These are phyloP conservation scores for Hydrozoanthus tunicans DNA, from an alignment of 64 coral and sea anemone species.

Conservation along the genomic window DNA sequence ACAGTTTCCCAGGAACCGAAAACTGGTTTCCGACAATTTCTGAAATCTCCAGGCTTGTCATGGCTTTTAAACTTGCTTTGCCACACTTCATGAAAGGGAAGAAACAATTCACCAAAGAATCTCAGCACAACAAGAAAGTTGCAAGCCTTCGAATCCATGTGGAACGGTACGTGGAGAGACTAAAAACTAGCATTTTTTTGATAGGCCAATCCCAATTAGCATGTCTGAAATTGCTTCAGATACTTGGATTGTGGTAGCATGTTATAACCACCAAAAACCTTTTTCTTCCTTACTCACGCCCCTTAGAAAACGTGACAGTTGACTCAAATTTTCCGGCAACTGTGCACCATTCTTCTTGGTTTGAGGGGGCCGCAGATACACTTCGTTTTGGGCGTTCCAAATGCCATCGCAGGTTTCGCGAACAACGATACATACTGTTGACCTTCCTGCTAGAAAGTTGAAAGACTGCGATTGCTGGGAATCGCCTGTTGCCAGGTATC, in stretches of 20 bases:
- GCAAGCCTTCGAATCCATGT: slow-evolving; percentile 48
- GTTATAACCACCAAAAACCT: background rate
- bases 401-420: too few relatives aligned
- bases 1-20: slow-evolving; percentile 29
- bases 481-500: too few relatives aligned
- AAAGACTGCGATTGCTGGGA: too few relatives aligned
- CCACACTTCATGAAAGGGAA: slow-evolving; percentile 57
- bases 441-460: too few relatives aligned
- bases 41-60: background rate
- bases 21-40: slow-evolving; percentile 31
- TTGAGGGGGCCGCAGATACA: too few relatives aligned
- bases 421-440: too few relatives aligned
- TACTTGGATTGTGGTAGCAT: slow-evolving; percentile 49
- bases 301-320: too few relatives aligned
- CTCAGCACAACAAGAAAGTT: slow-evolving; percentile 53
- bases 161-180: slow-evolving; percentile 54
- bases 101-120: slow-evolving; percentile 41
- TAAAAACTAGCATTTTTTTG: slow-evolving; percentile 64
- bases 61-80: background rate
- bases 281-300: too few relatives aligned
- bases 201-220: slow-evolving; percentile 41
- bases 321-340: too few relatives aligned
- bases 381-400: too few relatives aligned
- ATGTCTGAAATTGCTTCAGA: slow-evolving; percentile 45
- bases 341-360: too few relatives aligned